Evolutionary conservation across 2,888 invertebrate species (phyloP), one percentile per base, ranked within the genome.

Genomic region (Branchipolynoe longqiensis): DNA sequence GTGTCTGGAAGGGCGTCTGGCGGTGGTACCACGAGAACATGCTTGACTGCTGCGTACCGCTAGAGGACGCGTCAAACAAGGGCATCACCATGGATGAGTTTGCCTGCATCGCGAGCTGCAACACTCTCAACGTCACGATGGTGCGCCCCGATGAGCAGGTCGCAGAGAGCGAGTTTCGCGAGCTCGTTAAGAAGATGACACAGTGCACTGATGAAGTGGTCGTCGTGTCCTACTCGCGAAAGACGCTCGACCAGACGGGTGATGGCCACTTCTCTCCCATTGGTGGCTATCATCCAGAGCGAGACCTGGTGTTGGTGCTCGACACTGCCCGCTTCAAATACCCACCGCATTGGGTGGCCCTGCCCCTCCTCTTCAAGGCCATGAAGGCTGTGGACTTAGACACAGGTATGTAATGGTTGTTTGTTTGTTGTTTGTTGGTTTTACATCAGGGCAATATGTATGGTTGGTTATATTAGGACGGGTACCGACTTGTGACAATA

Each of bases 271-370:
- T 93, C 87, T 92, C 93, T 12, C 92, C 93, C 2, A 88, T 94
- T n/a, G 94, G 91, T 22, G 94, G 93, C 0, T 94, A 93, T 86
- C 92, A 94, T 84, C 89, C 90, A 0, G 90, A 84, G 1, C 87
- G 88, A 31, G 93, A 94, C 86, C 83, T 91, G 81, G 91, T 93
- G 0, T 87, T 94, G 54, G 91, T 94, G 33, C 86, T 94, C 87
- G 94, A 94, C 88, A 93, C 93, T 0, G 94, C 94, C 4, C 88
- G 94, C 83, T 94, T 94, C 90, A 94, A 94, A 88, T 93, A 94
- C 87, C 93, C 93, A 3, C 93, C 94, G 4, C 93, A 94, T 86
- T 94, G 94, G 94, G 91, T 94, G 0, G 86, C 91, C 0, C 81
- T 94, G 18, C 69, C 89, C 4, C 86, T 89, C 3, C 88, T 94